Base-by-base conservation (phyloP, 1,140 invertebrate species). In the Hypsibius dujardini region DNA sequence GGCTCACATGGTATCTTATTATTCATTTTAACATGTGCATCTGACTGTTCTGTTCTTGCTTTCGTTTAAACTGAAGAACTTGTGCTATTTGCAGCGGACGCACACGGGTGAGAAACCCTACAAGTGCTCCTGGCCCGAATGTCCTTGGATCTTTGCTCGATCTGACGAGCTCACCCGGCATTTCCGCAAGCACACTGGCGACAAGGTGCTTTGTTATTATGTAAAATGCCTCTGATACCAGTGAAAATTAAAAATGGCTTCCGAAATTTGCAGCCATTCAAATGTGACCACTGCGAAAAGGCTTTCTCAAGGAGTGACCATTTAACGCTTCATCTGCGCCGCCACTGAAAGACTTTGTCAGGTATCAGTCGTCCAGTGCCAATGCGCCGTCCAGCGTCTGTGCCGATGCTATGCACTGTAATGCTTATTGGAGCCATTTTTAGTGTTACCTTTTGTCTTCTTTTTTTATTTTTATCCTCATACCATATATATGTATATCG, bases 231-330 rank as follows among this genome's bases (percentile, higher is more conserved):
- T 28, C 28, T 28, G 28, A 28, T 28, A 28, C 28, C 28, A 28
- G 28, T 28, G 28, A 28, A 28, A 28, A 28, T 28, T 28, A 28
- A 28, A 28, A 28, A 28, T 28, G 28, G 28, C 46, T 71, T 56
- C 12, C 42, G 47, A 71, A 71, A n/a, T 71, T 47, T 40, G 7
- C 40, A 42, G 7, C 80, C 79, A 62, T 82, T 82, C 76, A 78
- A 77, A 72, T 82, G 81, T 73, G 77, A 77, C 60, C 76, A 78
- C n/a, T 75, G 75, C 71, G 84, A 86, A 46, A 90, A 90, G 79
- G 86, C 86, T 59, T 90, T 90, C 79, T 89, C 88, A 70, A 82
- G 87, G 74, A 87, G 88, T 77, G 88, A 89, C 79, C 88, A 90
- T 79, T 83, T 90, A 75, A 87, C 88, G 74, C 87, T 89, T 77